These are phyloP conservation scores for Dendropsophus ebraccatus DNA, from an alignment of 2,113 vertebrate species.

Conservation along the genomic window DNA sequence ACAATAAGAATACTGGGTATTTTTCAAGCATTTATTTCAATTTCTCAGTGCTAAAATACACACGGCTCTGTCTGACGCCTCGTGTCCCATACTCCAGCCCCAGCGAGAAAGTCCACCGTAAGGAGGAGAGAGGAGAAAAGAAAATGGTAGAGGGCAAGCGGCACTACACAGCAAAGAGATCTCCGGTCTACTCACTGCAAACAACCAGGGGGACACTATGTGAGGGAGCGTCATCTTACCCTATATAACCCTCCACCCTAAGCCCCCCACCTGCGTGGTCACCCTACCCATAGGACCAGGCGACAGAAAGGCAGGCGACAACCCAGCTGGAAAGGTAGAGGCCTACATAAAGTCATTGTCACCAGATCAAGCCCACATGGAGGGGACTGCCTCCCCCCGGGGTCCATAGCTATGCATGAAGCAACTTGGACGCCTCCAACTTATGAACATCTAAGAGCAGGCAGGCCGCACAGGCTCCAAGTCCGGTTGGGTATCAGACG, in stretches of 20 bases:
- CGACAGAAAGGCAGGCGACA: no score
- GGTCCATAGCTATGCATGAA: neutral
- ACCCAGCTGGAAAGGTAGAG: no score
- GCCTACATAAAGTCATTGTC: no score
- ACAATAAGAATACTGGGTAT: neutral
- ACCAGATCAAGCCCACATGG: neutral
- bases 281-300: no score
- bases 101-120: slow-evolving; percentile 12
- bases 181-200: neutral
- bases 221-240: neutral
- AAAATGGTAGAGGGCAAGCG: neutral
- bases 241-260: neutral
- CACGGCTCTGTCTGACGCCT: neutral
- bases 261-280: neutral
- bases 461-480: neutral
- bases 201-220: neutral
- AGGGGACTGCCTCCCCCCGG: neutral
- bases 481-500: neutral
- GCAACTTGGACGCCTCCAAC: no score
- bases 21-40: slow-evolving; percentile 39
- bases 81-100: slow-evolving; percentile 3
- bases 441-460: no score
- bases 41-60: slow-evolving; percentile 33
- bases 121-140: neutral
- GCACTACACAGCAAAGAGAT: slow-evolving; percentile 9